These are phyloP conservation scores for Scomber colias DNA, from an alignment of 2,113 vertebrate genomes.

Conservation along the genomic window DNA sequence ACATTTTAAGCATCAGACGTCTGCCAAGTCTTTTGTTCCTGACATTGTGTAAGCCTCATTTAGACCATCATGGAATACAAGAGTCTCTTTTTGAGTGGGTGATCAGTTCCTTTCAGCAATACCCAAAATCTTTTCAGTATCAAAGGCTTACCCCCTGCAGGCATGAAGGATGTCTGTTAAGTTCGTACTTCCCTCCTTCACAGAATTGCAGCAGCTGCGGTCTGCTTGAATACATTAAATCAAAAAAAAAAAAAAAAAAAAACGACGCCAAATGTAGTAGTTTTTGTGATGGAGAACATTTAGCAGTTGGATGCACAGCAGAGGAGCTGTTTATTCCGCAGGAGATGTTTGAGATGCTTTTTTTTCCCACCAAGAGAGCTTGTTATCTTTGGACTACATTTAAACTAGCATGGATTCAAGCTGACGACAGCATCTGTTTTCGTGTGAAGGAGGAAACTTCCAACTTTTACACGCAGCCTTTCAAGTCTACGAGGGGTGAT, in stretches of 20 bases:
- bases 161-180: slow-evolving; percentile 19
- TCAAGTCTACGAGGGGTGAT: not conserved
- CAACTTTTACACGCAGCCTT: not conserved
- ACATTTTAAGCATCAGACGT: not conserved
- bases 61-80: not conserved
- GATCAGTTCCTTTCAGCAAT: slow-evolving; percentile 13
- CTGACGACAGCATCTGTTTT: slow-evolving; percentile 8
- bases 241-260: not conserved
- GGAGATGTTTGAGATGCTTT: slow-evolving; percentile 16
- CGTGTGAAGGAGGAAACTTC: not conserved
- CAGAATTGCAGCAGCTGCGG: not conserved
- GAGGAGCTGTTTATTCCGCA: slow-evolving; percentile 9
- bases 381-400: not conserved
- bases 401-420: slow-evolving; percentile 1
- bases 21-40: not conserved
- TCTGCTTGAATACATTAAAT: slow-evolving; percentile 4
- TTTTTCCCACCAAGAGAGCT: not conserved
- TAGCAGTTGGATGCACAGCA: not conserved
- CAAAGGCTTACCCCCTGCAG: not conserved
- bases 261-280: slow-evolving; percentile 3
- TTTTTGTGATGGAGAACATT: slow-evolving; percentile 4
- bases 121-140: slow-evolving; percentile 13
- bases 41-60: not conserved
- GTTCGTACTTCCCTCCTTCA: not conserved
- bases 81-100: slow-evolving; percentile 1